Evolutionary conservation across 1,140 invertebrate species (phyloP).

Genomic region (Aricia agestis): DNA sequence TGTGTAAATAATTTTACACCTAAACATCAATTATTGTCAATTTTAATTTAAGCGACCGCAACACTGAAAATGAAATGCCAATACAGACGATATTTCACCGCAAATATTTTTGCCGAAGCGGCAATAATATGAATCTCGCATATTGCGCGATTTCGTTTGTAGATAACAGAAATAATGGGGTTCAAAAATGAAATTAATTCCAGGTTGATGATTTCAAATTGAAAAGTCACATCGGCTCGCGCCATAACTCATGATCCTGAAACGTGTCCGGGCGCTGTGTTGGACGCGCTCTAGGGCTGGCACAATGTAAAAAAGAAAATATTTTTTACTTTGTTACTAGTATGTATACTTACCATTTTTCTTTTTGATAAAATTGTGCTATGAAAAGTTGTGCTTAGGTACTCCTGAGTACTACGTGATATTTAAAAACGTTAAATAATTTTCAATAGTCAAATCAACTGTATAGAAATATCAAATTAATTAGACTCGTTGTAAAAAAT

Average conservation of each 20-base stretch:
- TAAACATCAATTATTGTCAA: constrained; percentile 9
- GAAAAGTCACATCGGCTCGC: constrained; percentile 75
- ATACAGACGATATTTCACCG: constrained; percentile 27
- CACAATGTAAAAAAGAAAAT: constrained; percentile 5
- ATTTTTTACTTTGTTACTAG: not conserved
- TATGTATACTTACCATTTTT: no score
- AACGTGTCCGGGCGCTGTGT: constrained; percentile 73
- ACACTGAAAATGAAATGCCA: constrained; percentile 7
- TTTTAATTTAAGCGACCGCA: constrained; percentile 2
- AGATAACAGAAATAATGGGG: constrained; percentile 76
- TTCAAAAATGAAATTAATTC: constrained; percentile 77
- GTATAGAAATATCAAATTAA: no score
- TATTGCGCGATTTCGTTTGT: constrained; percentile 67
- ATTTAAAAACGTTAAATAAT: no score
- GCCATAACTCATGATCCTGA: constrained; percentile 74
- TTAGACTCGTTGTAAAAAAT: no score
- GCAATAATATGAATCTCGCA: constrained; percentile 69
- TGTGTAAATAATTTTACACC: constrained; percentile 27
- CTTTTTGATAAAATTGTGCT: no score
- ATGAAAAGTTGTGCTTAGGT: no score
- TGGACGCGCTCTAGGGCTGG: constrained; percentile 60
- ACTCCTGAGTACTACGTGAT: no score
- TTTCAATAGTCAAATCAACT: no score
- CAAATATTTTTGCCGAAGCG: constrained; percentile 62
- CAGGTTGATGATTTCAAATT: constrained; percentile 77